Evolutionary conservation across 1,140 invertebrate species (phyloP).

Genomic region (Meloidogyne hapla): DNA sequence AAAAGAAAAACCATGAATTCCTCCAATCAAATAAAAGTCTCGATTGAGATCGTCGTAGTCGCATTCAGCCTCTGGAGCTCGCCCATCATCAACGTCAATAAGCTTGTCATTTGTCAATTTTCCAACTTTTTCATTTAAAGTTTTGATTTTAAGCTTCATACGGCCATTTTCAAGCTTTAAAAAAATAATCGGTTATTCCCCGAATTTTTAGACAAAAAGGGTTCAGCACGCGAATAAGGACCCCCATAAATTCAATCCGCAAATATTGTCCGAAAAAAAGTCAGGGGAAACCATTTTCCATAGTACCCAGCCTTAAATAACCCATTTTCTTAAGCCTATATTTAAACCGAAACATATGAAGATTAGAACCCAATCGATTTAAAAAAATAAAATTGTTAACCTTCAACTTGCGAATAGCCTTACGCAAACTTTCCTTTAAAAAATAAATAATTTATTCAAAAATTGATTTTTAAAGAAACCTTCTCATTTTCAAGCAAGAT

Average conservation of each 20-base stretch:
- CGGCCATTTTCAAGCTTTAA: constrained; percentile 56
- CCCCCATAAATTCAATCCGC: too few species aligned
- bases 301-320: too few species aligned
- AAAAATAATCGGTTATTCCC: too few species aligned
- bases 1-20: constrained; percentile 43
- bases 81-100: constrained; percentile 28
- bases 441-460: not conserved
- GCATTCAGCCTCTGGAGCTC: constrained; percentile 42
- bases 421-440: constrained; percentile 51
- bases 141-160: constrained; percentile 50
- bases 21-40: constrained; percentile 54
- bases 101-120: constrained; percentile 33
- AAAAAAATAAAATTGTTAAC: constrained; percentile 34
- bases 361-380: not conserved
- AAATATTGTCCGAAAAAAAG: too few species aligned
- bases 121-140: constrained; percentile 41
- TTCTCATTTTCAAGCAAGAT: constrained; percentile 50
- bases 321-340: too few species aligned
- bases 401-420: constrained; percentile 59
- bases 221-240: too few species aligned
- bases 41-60: constrained; percentile 58
- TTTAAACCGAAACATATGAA: too few species aligned
- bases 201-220: too few species aligned
- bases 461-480: not conserved
- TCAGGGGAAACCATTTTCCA: too few species aligned